phyloP scores from a whole-genome alignment of 2,797 vertebrate genomes.

The Rhinatrema bivittatum region DNA sequence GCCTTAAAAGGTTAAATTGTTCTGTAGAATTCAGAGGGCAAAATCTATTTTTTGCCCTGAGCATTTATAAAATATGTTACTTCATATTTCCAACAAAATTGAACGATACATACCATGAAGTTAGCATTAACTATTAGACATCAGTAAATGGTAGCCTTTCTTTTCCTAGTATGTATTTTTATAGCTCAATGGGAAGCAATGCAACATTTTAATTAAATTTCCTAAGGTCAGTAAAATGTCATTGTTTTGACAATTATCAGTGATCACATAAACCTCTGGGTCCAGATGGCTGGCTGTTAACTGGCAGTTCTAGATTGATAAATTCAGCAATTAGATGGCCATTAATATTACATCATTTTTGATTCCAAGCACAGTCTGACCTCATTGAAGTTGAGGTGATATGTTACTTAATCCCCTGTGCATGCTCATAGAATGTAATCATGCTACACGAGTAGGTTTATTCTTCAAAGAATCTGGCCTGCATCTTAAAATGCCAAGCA shows the following conservation, averaged over 20 bases:
- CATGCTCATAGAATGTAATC: conserved; percentile 26
- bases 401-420: conserved; percentile 40
- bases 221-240: conserved; percentile 47
- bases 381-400: conserved; percentile 28
- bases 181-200: too few species aligned
- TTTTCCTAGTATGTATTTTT: too few species aligned
- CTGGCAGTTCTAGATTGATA: conserved; percentile 39
- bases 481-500: conserved; percentile 24
- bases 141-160: too few species aligned
- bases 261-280: conserved; percentile 41
- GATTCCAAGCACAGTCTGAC: conserved; percentile 40
- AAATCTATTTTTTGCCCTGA: too few species aligned
- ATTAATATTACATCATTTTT: conserved; percentile 54
- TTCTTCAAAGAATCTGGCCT: conserved; percentile 33
- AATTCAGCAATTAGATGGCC: conserved; percentile 49
- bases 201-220: conserved; percentile 47
- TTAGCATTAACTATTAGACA: too few species aligned
- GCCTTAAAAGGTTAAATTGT: too few species aligned
- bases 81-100: too few species aligned
- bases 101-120: too few species aligned
- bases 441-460: conserved; percentile 37
- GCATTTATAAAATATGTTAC: too few species aligned
- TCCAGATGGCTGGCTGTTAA: conserved; percentile 46
- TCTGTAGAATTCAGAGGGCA: too few species aligned
- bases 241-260: conserved; percentile 36